Evolutionary conservation across 2,797 vertebrate species (phyloP).

Genomic region (Ara ararauna): DNA sequence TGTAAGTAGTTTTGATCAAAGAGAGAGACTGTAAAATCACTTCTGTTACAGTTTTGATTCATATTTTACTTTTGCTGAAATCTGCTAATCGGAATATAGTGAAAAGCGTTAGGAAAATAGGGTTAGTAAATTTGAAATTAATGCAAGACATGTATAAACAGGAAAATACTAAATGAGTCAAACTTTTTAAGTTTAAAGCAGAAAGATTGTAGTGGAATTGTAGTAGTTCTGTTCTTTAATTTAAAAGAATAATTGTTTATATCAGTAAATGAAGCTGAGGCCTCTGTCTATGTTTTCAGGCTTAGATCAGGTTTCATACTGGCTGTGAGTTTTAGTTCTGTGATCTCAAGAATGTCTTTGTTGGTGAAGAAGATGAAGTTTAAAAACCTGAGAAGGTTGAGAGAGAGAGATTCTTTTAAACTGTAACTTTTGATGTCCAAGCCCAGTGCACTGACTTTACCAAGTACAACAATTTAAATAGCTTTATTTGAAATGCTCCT

Average conservation of each 20-base stretch:
- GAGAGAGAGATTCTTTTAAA: slow-evolving; percentile 64
- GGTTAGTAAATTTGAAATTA: slow-evolving; percentile 28
- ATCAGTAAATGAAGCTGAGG: slow-evolving; percentile 48
- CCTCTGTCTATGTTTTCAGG: slow-evolving; percentile 20
- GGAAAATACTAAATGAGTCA: slow-evolving; percentile 13
- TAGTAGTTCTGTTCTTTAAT: slow-evolving; percentile 56
- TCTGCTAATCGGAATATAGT: background rate
- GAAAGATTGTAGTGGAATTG: slow-evolving; percentile 46
- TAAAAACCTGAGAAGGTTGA: slow-evolving; percentile 61
- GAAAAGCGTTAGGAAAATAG: background rate
- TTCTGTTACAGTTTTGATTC: background rate
- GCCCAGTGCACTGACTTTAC: slow-evolving; percentile 57
- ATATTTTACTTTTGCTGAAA: background rate
- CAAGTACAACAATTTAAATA: slow-evolving; percentile 59
- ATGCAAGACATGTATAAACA: background rate
- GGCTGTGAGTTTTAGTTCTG: slow-evolving; percentile 60
- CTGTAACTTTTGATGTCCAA: slow-evolving; percentile 75
- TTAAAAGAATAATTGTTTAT: slow-evolving; percentile 65
- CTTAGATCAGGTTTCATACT: slow-evolving; percentile 69
- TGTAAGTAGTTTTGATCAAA: background rate
- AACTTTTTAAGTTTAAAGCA: slow-evolving; percentile 50
- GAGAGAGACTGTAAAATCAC: background rate
- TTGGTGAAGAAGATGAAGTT: slow-evolving; percentile 72
- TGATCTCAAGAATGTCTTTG: slow-evolving; percentile 72
- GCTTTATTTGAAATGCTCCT: slow-evolving; percentile 64